These are phyloP conservation scores for Tringa solitaria DNA, from an alignment of 2,113 vertebrate genomes.

Conservation along the genomic window DNA sequence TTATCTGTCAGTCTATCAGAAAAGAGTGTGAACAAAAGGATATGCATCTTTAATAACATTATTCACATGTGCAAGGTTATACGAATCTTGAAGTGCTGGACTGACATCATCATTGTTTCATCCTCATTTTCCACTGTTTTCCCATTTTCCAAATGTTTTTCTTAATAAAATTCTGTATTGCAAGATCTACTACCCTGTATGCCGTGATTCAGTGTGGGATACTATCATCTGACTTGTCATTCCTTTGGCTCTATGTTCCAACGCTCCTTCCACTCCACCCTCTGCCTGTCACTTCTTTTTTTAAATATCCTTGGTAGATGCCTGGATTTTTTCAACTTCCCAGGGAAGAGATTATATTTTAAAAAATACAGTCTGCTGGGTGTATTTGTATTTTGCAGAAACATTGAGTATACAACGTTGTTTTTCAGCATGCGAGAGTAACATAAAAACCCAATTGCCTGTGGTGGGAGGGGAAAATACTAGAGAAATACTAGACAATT, in stretches of 20 bases:
- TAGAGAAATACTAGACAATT: background rate
- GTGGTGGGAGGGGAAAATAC: background rate
- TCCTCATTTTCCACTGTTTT: background rate
- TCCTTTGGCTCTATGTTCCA: background rate
- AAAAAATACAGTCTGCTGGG: background rate
- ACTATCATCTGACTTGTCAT: background rate
- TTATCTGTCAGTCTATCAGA: background rate
- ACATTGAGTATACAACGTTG: background rate
- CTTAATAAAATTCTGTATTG: background rate
- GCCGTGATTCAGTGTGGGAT: background rate
- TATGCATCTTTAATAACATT: background rate
- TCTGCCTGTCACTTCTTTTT: background rate
- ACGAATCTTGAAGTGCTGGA: background rate
- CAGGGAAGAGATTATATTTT: background rate
- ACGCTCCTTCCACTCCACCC: background rate
- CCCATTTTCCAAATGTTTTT: background rate
- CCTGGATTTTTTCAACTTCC: rapidly evolving
- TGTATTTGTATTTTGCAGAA: background rate
- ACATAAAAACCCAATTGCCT: background rate
- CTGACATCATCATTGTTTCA: background rate
- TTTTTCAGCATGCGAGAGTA: background rate
- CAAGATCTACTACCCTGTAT: background rate
- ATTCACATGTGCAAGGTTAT: background rate
- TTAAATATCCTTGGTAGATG: background rate
- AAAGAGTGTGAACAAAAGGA: background rate